Evolutionary conservation across 1,140 invertebrate species (phyloP).

Genomic region (Drosophila sp.): DNA sequence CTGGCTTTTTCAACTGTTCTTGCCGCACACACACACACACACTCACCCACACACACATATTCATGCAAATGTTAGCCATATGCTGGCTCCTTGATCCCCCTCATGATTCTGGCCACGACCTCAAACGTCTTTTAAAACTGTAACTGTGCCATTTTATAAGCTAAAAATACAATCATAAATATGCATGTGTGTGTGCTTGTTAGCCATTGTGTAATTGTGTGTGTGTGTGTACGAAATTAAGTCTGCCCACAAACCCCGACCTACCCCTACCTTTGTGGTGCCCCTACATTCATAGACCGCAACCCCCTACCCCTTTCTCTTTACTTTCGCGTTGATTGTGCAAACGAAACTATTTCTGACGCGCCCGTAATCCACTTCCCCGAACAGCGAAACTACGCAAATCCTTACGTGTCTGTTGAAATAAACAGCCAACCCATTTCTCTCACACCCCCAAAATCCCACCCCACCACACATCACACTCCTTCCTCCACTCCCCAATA

Average conservation of each 20-base stretch:
- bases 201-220: background rate
- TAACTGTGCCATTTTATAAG: slow-evolving; percentile 60
- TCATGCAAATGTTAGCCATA: slow-evolving; percentile 23
- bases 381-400: slow-evolving; percentile 57
- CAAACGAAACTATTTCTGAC: slow-evolving; percentile 73
- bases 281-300: slow-evolving; percentile 10
- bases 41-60: background rate
- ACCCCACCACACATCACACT: slow-evolving; percentile 3
- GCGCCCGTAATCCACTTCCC: slow-evolving; percentile 48
- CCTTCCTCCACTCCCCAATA: slow-evolving; percentile 20
- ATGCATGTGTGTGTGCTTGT: slow-evolving; percentile 20
- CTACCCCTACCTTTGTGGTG: slow-evolving; percentile 1
- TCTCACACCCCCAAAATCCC: background rate
- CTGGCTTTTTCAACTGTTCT: slow-evolving; percentile 3
- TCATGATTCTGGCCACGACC: background rate
- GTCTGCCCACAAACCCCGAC: slow-evolving; percentile 66
- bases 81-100: slow-evolving; percentile 4
- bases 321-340: slow-evolving; percentile 40
- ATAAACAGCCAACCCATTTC: slow-evolving; percentile 44
- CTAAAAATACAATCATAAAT: slow-evolving; percentile 64
- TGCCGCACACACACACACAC: slow-evolving; percentile 6
- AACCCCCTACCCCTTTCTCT: background rate
- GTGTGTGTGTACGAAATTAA: slow-evolving; percentile 62
- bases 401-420: slow-evolving; percentile 76
- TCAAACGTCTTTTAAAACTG: slow-evolving; percentile 45